A percentile compares a stretch with the other conserved stretches of the same genome.
Evolutionary conservation across 2,797 vertebrate species (phyloP).

Genomic region (Syngnathus rostellatus): DNA sequence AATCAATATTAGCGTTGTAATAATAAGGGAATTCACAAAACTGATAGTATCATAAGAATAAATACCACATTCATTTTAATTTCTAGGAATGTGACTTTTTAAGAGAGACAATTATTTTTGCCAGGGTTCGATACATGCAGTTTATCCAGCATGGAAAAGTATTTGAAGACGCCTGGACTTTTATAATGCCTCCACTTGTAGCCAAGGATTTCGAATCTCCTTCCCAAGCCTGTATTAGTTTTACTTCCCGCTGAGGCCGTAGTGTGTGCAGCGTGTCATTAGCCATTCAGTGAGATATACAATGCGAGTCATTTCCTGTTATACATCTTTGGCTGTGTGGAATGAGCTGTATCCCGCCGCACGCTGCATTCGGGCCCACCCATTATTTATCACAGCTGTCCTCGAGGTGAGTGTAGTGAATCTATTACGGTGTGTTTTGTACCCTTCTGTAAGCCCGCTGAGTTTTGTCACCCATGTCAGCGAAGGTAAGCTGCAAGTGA

Average conservation of each 20-base stretch:
- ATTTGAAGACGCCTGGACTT: background rate
- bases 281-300: conserved; percentile 24
- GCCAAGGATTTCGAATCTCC: background rate
- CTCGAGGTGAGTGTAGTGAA: conserved; percentile 8
- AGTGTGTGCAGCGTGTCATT: conserved; percentile 15
- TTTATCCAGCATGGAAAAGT: background rate
- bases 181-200: background rate
- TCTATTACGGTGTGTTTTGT: conserved; percentile 24
- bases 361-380: conserved; percentile 5
- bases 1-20: background rate
- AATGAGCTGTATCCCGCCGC: conserved; percentile 21
- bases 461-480: conserved; percentile 32
- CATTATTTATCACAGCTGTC: conserved; percentile 29
- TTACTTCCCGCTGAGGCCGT: background rate
- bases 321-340: conserved; percentile 19
- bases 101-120: background rate
- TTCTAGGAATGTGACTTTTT: background rate
- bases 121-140: too few species aligned
- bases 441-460: conserved; percentile 17
- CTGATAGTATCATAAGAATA: too few species aligned
- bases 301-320: conserved; percentile 21
- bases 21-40: too few species aligned
- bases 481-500: conserved; percentile 12
- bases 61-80: too few species aligned
- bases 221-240: conserved; percentile 5